These are phyloP conservation scores for honey bee (Apis mellifera) DNA, from an alignment of 1,140 invertebrate genomes.

Conservation along the genomic window DNA sequence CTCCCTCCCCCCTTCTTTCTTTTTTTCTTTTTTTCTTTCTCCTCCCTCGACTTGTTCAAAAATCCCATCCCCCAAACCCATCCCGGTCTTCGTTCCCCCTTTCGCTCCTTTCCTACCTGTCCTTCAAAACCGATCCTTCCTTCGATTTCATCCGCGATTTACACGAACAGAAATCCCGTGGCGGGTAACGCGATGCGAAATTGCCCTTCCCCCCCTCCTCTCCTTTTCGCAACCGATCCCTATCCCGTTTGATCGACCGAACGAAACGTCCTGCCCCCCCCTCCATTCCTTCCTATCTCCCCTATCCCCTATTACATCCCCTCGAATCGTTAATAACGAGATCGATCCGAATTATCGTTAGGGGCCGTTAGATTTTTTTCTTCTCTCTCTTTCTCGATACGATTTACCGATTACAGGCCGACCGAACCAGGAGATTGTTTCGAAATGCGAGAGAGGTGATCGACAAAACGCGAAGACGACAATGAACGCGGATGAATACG, in stretches of 20 bases:
- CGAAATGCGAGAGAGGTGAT: not conserved
- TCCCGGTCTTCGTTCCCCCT: not conserved
- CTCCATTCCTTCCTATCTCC: not conserved
- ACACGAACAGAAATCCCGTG: constrained; percentile 16
- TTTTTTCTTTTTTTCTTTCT: constrained; percentile 59
- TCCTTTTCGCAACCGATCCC: not conserved
- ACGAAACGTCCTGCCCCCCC: too few relatives aligned
- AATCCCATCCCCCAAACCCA: not conserved
- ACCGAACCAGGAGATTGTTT: not conserved
- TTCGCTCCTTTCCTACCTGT: constrained; percentile 37
- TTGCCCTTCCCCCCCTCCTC: too few relatives aligned
- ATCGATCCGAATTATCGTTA: constrained; percentile 32
- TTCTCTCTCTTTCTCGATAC: not conserved
- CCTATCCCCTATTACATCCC: too few relatives aligned
- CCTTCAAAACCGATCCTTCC: constrained; percentile 61
- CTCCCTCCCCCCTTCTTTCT: constrained; percentile 23
- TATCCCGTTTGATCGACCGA: constrained; percentile 9
- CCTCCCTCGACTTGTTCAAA: constrained; percentile 20
- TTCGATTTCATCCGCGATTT: constrained; percentile 22
- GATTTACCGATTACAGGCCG: not conserved
- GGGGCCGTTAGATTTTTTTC: not conserved
- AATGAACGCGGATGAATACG: constrained; percentile 7
- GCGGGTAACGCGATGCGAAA: constrained; percentile 7
- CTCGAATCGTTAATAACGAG: constrained; percentile 29
- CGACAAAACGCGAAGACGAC: constrained; percentile 19